phyloP scores from a whole-genome alignment of 2,113 vertebrate species.

The Hiodon alosoides region DNA sequence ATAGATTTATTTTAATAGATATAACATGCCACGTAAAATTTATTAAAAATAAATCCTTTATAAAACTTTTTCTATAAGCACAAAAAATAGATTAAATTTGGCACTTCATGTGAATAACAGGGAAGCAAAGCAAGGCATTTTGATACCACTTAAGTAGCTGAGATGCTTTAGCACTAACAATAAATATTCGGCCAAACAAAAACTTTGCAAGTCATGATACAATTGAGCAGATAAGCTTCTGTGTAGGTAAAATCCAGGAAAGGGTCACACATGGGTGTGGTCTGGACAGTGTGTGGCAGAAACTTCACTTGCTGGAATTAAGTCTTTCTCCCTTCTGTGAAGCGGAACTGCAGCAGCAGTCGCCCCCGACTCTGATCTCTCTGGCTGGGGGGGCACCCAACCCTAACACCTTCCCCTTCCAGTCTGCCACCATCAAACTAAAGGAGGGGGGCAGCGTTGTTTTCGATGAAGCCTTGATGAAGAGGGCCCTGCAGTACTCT shows the following conservation, averaged over 20 bases:
- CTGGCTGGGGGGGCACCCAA: slow-evolving; percentile 82
- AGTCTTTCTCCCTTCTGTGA: slow-evolving; percentile 13
- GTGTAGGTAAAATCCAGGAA: neutral
- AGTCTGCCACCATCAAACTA: slow-evolving; percentile 61
- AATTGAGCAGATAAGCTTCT: too few species aligned
- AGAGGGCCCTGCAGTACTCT: slow-evolving; percentile 86
- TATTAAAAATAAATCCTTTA: too few species aligned
- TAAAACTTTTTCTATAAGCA: too few species aligned
- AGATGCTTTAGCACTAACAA: too few species aligned
- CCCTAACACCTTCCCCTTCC: slow-evolving; percentile 82
- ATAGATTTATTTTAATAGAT: too few species aligned
- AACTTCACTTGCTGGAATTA: neutral
- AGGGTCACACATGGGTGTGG: neutral
- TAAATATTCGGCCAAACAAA: too few species aligned
- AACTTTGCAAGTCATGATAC: too few species aligned
- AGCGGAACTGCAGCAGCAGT: slow-evolving; percentile 75
- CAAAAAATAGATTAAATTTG: too few species aligned
- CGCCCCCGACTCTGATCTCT: slow-evolving; percentile 79
- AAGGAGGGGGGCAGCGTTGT: slow-evolving; percentile 60
- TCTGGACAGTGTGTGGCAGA: neutral
- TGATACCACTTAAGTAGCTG: too few species aligned
- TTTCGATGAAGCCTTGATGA: slow-evolving; percentile 71
- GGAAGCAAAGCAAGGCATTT: too few species aligned
- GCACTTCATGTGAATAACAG: too few species aligned
- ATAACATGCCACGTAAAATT: too few species aligned